Percentiles rank a stretch among this genome's conserved stretches.
phyloP scores from a whole-genome alignment of 35 echinoderm and acorn worm species.

The Ptychodera flava region DNA sequence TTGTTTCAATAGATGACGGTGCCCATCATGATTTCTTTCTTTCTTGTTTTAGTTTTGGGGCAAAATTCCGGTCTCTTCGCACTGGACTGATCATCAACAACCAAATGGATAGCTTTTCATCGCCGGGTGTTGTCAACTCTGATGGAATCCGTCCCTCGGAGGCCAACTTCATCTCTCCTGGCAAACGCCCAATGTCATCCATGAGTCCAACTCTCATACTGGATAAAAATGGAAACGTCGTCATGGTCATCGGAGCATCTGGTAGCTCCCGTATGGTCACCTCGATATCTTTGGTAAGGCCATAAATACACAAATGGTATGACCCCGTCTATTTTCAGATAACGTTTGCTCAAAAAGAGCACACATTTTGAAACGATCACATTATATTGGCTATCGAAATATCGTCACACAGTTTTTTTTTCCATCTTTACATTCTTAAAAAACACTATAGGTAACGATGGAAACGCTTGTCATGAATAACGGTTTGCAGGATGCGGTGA shows the following conservation, averaged over 20 bases:
- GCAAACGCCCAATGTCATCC: slow-evolving; percentile 51
- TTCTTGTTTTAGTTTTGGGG: slow-evolving; percentile 43
- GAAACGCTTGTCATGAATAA: slow-evolving; percentile 20
- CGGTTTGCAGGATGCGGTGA: slow-evolving; percentile 12
- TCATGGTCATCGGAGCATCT: slow-evolving; percentile 28
- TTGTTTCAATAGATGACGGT: too few species aligned
- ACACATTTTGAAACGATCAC: too few species aligned
- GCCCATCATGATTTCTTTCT: too few species aligned
- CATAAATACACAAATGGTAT: neutral
- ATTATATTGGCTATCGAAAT: too few species aligned
- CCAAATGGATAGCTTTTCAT: slow-evolving; percentile 50
- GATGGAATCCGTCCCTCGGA: slow-evolving; percentile 29
- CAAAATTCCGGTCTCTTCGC: slow-evolving; percentile 24
- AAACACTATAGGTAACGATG: slow-evolving; percentile 28
- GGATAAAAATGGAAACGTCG: slow-evolving; percentile 9
- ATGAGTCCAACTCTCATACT: slow-evolving; percentile 34
- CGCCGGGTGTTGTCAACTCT: slow-evolving; percentile 26
- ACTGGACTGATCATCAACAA: slow-evolving; percentile 46
- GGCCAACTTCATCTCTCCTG: slow-evolving; percentile 39
- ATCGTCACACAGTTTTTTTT: too few species aligned
- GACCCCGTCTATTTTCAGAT: too few species aligned
- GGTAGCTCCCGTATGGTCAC: slow-evolving; percentile 39
- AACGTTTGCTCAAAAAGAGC: too few species aligned
- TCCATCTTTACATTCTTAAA: too few species aligned
- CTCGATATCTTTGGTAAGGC: slow-evolving; percentile 34